Conservation (phyloP, 2,113 vertebrate genomes). For the Aptenodytes patagonicus region DNA sequence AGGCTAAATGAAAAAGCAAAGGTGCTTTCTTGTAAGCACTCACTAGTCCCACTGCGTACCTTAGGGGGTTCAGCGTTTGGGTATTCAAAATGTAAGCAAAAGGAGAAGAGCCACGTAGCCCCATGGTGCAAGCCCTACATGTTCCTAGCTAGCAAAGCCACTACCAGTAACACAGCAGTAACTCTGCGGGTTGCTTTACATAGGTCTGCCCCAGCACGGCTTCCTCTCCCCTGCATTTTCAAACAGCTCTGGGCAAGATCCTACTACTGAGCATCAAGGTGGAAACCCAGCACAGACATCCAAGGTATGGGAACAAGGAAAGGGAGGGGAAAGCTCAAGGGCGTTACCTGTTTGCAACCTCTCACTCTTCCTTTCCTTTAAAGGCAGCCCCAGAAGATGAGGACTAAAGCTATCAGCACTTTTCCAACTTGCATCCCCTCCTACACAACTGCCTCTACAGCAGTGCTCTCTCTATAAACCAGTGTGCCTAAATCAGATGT, state of each 20-base stretch:
- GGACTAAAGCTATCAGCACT: not conserved
- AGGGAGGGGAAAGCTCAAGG: not conserved
- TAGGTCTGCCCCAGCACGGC: accelerated
- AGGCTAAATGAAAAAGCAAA: not conserved
- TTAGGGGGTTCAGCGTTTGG: not conserved
- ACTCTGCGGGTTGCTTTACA: not conserved
- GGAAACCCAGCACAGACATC: not conserved
- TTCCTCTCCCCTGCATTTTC: not conserved
- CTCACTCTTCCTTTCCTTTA: not conserved
- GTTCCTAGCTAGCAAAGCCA: not conserved
- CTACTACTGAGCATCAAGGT: not conserved
- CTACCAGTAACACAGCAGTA: not conserved
- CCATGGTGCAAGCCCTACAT: not conserved
- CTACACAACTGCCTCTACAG: not conserved
- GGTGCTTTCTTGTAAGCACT: not conserved
- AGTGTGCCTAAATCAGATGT: not conserved
- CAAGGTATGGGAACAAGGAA: not conserved
- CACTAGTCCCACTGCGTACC: not conserved
- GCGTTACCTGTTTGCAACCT: not conserved
- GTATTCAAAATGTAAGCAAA: not conserved
- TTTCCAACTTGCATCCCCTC: not conserved
- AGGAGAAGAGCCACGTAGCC: not conserved
- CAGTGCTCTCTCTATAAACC: not conserved
- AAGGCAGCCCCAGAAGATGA: not conserved
- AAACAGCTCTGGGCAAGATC: not conserved